phyloP scores from a whole-genome alignment of 2,113 vertebrate genomes.

The Australoheros scitulus region DNA sequence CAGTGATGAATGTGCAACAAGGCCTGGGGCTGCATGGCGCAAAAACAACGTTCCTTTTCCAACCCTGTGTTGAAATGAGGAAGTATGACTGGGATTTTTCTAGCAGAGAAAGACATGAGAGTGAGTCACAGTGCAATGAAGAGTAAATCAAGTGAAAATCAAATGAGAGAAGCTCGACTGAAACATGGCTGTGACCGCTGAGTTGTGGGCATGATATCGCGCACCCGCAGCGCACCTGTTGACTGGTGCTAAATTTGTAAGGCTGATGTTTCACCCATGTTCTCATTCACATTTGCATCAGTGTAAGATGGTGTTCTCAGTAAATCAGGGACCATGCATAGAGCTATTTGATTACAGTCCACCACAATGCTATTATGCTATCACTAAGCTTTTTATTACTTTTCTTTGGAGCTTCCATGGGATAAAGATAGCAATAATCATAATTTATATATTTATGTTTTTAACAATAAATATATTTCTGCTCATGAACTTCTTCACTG shows the following conservation, averaged over 20 bases:
- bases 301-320: slow-evolving; percentile 27
- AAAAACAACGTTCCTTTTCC: slow-evolving; percentile 1
- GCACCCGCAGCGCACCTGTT: slow-evolving; percentile 8
- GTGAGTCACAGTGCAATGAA: slow-evolving; percentile 33
- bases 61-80: slow-evolving; percentile 18
- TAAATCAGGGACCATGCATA: slow-evolving; percentile 64
- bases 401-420: slow-evolving; percentile 55
- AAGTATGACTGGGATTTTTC: slow-evolving; percentile 4
- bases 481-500: slow-evolving; percentile 61
- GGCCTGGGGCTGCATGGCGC: not conserved
- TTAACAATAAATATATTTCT: slow-evolving; percentile 81
- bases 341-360: slow-evolving; percentile 22
- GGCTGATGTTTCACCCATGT: slow-evolving; percentile 48
- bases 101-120: not conserved
- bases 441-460: slow-evolving; percentile 85
- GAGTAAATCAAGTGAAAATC: slow-evolving; percentile 27
- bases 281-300: slow-evolving; percentile 24
- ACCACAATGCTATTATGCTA: slow-evolving; percentile 35
- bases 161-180: not conserved
- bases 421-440: slow-evolving; percentile 69
- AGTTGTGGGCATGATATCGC: slow-evolving; percentile 3
- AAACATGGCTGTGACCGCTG: slow-evolving; percentile 24
- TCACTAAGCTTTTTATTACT: slow-evolving; percentile 45
- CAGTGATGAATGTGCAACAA: slow-evolving; percentile 49
- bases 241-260: slow-evolving; percentile 67